Percentiles rank a stretch among this genome's conserved stretches.
Conservation (phyloP, 2,888 invertebrate species). For the Gibbula magus region DNA sequence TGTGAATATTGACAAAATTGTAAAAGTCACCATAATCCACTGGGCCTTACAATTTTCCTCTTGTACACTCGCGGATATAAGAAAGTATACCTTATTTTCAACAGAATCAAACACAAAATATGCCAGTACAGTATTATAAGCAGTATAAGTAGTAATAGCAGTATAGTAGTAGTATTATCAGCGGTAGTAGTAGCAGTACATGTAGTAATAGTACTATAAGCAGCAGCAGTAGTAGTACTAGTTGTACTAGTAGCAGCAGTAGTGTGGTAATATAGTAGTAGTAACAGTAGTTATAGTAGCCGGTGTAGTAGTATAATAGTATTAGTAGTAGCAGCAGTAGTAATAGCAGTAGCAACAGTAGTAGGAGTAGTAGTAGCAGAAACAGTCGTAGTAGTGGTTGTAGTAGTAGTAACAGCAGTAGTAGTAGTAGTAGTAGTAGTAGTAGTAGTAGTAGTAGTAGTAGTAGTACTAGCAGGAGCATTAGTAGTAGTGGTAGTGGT, state of each 20-base stretch:
- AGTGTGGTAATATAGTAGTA: slow-evolving; percentile 31
- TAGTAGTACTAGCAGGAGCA: slow-evolving; percentile 34
- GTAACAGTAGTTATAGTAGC: slow-evolving; percentile 25
- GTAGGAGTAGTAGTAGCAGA: slow-evolving; percentile 35
- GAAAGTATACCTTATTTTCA: no score
- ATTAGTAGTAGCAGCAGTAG: slow-evolving; percentile 33
- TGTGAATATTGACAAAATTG: no score
- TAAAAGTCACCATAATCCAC: no score
- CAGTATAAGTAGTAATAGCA: slow-evolving; percentile 28
- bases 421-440: slow-evolving; percentile 30
- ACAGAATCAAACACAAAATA: no score
- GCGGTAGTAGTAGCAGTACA: slow-evolving; percentile 30
- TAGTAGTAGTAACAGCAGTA: slow-evolving; percentile 29
- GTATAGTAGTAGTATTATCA: slow-evolving; percentile 27
- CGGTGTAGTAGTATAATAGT: slow-evolving; percentile 31
- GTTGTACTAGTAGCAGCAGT: slow-evolving; percentile 26
- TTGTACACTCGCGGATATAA: no score
- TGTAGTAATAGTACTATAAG: slow-evolving; percentile 32
- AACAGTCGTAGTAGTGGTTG: slow-evolving; percentile 32
- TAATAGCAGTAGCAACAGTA: slow-evolving; percentile 30
- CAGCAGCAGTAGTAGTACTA: background rate
- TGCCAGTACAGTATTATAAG: slow-evolving; percentile 26
- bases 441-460: slow-evolving; percentile 37
- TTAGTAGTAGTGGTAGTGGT: slow-evolving; percentile 39
- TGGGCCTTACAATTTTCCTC: no score